A percentile compares a stretch with the other conserved stretches of the same genome.
Conservation (phyloP, 2,113 vertebrate species). For the Eublepharis macularius region DNA sequence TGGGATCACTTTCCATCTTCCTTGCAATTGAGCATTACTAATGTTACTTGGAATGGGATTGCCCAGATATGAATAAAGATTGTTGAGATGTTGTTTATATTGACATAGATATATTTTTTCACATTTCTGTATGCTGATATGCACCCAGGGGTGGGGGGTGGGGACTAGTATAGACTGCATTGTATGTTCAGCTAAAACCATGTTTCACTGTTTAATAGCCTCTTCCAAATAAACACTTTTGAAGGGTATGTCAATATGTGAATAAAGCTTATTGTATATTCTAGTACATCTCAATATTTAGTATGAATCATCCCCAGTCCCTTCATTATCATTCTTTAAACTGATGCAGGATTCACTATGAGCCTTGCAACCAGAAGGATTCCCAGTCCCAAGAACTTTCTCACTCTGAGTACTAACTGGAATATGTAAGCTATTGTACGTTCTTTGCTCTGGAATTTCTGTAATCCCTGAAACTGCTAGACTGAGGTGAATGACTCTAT, state of each 20-base stretch:
- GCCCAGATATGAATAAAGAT: neutral
- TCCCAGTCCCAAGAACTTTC: no score
- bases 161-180: neutral
- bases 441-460: no score
- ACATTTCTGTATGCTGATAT: neutral
- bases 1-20: neutral
- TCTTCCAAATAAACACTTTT: neutral
- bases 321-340: no score
- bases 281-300: neutral
- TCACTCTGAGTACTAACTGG: no score
- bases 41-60: neutral
- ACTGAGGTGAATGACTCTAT: no score
- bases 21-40: neutral
- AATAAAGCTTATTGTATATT: neutral
- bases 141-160: no score
- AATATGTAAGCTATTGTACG: no score
- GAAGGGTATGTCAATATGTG: neutral
- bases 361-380: no score
- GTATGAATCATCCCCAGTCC: neutral
- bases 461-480: no score
- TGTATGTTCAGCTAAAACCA: neutral
- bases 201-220: neutral
- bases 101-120: no score
- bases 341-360: no score
- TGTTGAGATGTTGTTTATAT: neutral